phyloP scores from a whole-genome alignment of 2,797 vertebrate genomes.

The Nasua narica region DNA sequence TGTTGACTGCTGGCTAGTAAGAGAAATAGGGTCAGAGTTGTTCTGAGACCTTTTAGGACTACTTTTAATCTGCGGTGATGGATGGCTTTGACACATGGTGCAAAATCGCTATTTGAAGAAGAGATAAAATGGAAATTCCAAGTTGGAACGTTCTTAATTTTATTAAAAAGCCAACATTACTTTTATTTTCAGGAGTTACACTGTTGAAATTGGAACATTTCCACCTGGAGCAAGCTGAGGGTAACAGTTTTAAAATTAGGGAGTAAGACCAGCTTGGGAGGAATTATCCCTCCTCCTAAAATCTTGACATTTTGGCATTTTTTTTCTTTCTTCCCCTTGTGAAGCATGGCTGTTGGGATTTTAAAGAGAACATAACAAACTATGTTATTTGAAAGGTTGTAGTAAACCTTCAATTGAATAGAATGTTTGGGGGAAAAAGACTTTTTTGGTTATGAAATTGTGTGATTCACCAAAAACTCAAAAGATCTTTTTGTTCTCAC shows the following conservation, averaged over 20 bases:
- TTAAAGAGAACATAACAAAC: slow-evolving; percentile 7
- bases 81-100: background rate
- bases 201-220: slow-evolving; percentile 26
- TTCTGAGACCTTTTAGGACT: background rate
- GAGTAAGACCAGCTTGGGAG: background rate
- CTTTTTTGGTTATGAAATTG: background rate
- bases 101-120: background rate
- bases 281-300: background rate
- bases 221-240: background rate
- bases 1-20: background rate
- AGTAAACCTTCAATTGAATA: background rate
- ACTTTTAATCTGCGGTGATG: background rate
- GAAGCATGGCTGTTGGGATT: background rate
- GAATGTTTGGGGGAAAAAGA: background rate
- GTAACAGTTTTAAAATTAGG: background rate
- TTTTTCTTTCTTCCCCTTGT: background rate
- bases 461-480: slow-evolving; percentile 21
- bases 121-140: background rate
- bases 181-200: background rate
- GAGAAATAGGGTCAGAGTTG: background rate
- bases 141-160: background rate
- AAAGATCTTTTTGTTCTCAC: background rate
- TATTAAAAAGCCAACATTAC: background rate
- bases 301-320: background rate
- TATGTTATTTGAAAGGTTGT: background rate